These are phyloP conservation scores for Drosophila bocqueti DNA, from an alignment of 1,140 invertebrate genomes.

Conservation along the genomic window DNA sequence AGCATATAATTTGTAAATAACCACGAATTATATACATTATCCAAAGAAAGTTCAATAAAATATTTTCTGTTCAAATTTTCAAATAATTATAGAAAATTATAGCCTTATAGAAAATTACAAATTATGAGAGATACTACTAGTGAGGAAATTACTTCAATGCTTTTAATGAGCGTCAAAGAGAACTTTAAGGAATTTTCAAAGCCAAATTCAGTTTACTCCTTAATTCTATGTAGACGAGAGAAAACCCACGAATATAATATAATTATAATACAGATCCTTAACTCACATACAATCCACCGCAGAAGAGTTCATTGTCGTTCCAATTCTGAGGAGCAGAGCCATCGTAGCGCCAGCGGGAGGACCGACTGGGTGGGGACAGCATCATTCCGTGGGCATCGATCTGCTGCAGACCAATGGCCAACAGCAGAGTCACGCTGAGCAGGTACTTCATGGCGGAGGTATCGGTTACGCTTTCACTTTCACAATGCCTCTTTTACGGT, in stretches of 20 bases:
- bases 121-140: too few relatives aligned
- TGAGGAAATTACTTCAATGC: too few relatives aligned
- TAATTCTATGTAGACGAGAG: neutral
- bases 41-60: too few relatives aligned
- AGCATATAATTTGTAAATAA: too few relatives aligned
- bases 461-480: slow-evolving; percentile 66
- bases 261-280: neutral
- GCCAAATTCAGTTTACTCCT: neutral
- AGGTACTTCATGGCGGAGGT: slow-evolving; percentile 61
- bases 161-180: too few relatives aligned
- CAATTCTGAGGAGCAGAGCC: slow-evolving; percentile 87
- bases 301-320: slow-evolving; percentile 89
- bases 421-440: slow-evolving; percentile 58
- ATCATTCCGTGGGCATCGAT: slow-evolving; percentile 88
- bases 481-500: slow-evolving; percentile 44
- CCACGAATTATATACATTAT: too few relatives aligned
- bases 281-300: slow-evolving; percentile 88
- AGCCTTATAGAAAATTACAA: too few relatives aligned
- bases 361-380: slow-evolving; percentile 89
- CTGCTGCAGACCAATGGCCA: slow-evolving; percentile 66
- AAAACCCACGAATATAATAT: neutral
- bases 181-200: neutral
- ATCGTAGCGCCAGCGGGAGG: slow-evolving; percentile 88
- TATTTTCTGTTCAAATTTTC: too few relatives aligned
- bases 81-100: too few relatives aligned